Percentiles rank a stretch among this genome's conserved stretches.
Evolutionary conservation across 1,140 invertebrate species (phyloP).

Genomic region (Wiebesia pumilae): DNA sequence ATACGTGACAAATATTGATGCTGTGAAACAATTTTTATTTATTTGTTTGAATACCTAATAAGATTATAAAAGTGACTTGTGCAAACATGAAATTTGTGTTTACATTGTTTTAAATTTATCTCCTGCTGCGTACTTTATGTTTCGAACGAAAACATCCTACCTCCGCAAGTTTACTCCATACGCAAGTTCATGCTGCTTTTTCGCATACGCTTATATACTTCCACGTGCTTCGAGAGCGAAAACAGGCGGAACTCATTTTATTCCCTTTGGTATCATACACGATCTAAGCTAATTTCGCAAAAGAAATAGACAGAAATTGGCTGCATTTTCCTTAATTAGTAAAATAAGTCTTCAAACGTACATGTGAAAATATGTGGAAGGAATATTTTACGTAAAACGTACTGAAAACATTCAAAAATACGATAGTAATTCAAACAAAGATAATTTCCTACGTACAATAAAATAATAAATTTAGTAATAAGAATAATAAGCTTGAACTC

Average conservation of each 20-base stretch:
- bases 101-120: conserved; percentile 46
- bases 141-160: conserved; percentile 35
- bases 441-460: not conserved
- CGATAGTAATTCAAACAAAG: not conserved
- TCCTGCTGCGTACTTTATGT: not conserved
- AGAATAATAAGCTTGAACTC: not conserved
- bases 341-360: not conserved
- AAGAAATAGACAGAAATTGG: not conserved
- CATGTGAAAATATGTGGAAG: not conserved
- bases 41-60: not conserved
- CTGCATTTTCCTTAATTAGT: conserved; percentile 3
- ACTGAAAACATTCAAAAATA: not conserved
- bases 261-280: conserved; percentile 22
- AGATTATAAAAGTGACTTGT: not conserved
- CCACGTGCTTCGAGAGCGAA: conserved; percentile 52
- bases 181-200: not conserved
- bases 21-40: not conserved
- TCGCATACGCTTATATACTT: conserved; percentile 41
- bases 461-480: not conserved
- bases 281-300: conserved; percentile 17
- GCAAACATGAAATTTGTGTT: conserved; percentile 53
- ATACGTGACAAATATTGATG: not conserved
- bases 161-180: not conserved
- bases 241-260: conserved; percentile 19
- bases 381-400: not conserved